Evolutionary conservation across 2,113 vertebrate species (phyloP).

Genomic region (Myotis yumanensis): DNA sequence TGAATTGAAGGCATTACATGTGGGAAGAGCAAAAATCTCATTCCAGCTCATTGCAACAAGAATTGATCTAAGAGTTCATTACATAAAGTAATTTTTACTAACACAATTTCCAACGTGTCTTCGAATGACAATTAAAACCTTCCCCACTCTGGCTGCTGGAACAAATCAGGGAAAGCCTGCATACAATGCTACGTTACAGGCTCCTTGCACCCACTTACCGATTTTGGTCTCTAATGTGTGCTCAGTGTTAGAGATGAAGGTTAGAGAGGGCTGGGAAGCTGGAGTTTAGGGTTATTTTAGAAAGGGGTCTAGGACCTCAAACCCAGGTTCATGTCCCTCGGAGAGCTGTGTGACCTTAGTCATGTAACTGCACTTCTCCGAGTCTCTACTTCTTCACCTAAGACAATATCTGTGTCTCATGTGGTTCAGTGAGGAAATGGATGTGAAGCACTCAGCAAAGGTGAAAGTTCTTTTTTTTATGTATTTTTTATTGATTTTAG

Average conservation of each 20-base stretch:
- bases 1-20: conserved; percentile 58
- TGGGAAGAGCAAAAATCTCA: conserved; percentile 59
- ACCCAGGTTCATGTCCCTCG: neutral
- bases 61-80: conserved; percentile 79
- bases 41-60: conserved; percentile 79
- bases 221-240: neutral
- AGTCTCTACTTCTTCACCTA: neutral
- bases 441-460: neutral
- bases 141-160: neutral
- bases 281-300: neutral
- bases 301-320: neutral
- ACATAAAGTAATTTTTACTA: conserved; percentile 75
- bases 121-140: conserved; percentile 41
- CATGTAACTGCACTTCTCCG: neutral
- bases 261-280: neutral
- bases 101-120: conserved; percentile 55
- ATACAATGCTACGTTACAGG: neutral
- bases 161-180: conserved; percentile 52
- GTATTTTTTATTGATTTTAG: no score
- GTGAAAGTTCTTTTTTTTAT: neutral
- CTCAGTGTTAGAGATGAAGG: neutral
- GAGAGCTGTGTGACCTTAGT: neutral
- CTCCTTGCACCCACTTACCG: neutral
- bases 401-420: neutral
- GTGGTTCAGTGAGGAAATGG: neutral